A percentile compares a stretch with the other conserved stretches of the same genome.
These are phyloP conservation scores for Delichon dasypus DNA, from an alignment of 2,797 vertebrate genomes.

Conservation along the genomic window DNA sequence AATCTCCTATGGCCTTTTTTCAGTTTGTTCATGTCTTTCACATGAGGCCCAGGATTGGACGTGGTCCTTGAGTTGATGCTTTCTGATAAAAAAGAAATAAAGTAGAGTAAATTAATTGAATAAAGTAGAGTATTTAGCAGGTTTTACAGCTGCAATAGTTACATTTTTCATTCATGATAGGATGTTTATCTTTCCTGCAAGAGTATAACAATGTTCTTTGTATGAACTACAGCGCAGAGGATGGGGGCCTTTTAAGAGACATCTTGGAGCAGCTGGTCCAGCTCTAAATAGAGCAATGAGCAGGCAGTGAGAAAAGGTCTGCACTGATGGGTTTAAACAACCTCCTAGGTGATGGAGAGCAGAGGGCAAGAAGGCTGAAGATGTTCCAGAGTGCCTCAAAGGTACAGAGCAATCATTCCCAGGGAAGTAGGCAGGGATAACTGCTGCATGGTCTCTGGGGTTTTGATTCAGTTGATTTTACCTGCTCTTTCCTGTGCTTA, in stretches of 20 bases:
- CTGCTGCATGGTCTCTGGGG: fast-evolving
- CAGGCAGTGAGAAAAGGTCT: background rate
- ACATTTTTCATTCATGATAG: slow-evolving; percentile 29
- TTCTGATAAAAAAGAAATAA: background rate
- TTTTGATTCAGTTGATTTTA: background rate
- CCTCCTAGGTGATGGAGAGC: background rate
- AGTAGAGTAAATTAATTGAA: background rate
- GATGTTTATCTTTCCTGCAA: slow-evolving; percentile 39
- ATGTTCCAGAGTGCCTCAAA: background rate
- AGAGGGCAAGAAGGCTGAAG: background rate
- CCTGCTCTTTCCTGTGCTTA: background rate
- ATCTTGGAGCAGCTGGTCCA: background rate
- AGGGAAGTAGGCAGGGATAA: background rate
- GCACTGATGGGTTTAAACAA: background rate
- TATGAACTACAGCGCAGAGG: background rate
- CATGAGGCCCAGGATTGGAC: background rate
- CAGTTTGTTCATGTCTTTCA: background rate
- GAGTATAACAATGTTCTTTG: background rate
- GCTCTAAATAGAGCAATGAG: background rate
- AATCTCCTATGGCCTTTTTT: background rate
- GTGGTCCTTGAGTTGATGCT: background rate
- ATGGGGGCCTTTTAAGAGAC: background rate
- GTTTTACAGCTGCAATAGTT: slow-evolving; percentile 10
- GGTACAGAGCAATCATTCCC: background rate
- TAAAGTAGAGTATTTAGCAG: background rate